Conservation (phyloP, 1,140 invertebrate genomes). For the Drosophila tristis region DNA sequence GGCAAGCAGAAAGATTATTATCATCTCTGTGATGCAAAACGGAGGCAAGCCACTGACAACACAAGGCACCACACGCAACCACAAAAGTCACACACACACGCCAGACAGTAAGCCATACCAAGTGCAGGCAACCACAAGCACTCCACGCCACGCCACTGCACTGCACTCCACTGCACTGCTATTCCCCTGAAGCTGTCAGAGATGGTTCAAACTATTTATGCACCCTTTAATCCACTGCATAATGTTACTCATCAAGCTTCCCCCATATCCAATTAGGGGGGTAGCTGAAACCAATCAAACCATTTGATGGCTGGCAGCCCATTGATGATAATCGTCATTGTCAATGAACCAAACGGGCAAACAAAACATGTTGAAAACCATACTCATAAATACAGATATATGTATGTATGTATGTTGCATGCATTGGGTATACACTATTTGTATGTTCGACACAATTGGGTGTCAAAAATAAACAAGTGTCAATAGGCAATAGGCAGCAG, state of each 20-base stretch:
- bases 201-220: slow-evolving; percentile 16
- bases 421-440: not conserved
- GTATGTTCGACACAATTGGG: slow-evolving; percentile 46
- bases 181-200: not conserved
- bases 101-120: not conserved
- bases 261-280: slow-evolving; percentile 31
- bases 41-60: slow-evolving; percentile 16
- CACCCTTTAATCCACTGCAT: slow-evolving; percentile 2
- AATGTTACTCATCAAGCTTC: slow-evolving; percentile 2
- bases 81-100: slow-evolving; percentile 18
- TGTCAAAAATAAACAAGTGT: slow-evolving; percentile 79
- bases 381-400: slow-evolving; percentile 13
- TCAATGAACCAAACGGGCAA: slow-evolving; percentile 14
- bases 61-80: slow-evolving; percentile 10
- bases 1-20: slow-evolving; percentile 11
- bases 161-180: not conserved
- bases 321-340: slow-evolving; percentile 34
- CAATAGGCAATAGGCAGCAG: slow-evolving; percentile 67
- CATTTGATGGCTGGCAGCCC: slow-evolving; percentile 31
- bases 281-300: slow-evolving; percentile 38
- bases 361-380: slow-evolving; percentile 27
- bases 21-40: slow-evolving; percentile 1
- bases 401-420: not conserved
- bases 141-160: not conserved
- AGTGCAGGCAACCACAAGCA: slow-evolving; percentile 1